A percentile compares a stretch with the other conserved stretches of the same genome.
Evolutionary conservation across 2,113 vertebrate genomes (phyloP).

Genomic region (human (Homo sapiens)): DNA sequence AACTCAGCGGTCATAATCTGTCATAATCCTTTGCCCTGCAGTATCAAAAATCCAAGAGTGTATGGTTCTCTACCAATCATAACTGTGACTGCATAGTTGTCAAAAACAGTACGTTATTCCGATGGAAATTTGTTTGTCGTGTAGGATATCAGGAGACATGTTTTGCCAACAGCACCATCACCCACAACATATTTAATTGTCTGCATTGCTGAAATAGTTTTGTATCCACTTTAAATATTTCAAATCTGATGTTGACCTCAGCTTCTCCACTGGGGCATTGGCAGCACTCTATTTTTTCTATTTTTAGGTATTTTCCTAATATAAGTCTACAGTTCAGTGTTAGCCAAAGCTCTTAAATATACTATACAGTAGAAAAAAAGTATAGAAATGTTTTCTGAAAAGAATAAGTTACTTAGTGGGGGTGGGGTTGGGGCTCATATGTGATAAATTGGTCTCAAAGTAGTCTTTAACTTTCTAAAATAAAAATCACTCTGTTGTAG

Average conservation of each 20-base stretch:
- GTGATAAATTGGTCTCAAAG: conserved; percentile 16
- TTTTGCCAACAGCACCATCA: conserved; percentile 97
- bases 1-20: no score
- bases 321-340: conserved; percentile 8
- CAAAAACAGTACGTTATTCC: no score
- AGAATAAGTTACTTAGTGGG: not conserved
- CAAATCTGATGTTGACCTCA: no score
- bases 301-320: conserved; percentile 36
- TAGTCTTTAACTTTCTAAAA: conserved; percentile 52
- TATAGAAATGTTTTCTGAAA: conserved; percentile 49
- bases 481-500: conserved; percentile 81
- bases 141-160: conserved; percentile 51
- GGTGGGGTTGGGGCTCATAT: not conserved
- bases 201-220: conserved; percentile 90
- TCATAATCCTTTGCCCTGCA: no score
- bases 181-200: conserved; percentile 97
- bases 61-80: no score
- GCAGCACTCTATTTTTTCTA: not conserved
- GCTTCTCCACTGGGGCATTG: no score
- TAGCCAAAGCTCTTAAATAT: conserved; percentile 36
- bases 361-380: not conserved
- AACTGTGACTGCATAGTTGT: no score
- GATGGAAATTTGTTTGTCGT: no score
- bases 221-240: not conserved
- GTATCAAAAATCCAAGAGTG: no score